Evolutionary conservation across 2,113 vertebrate species (phyloP), one percentile per base, ranked within the genome.

Genomic region (Hemiprocne comata): DNA sequence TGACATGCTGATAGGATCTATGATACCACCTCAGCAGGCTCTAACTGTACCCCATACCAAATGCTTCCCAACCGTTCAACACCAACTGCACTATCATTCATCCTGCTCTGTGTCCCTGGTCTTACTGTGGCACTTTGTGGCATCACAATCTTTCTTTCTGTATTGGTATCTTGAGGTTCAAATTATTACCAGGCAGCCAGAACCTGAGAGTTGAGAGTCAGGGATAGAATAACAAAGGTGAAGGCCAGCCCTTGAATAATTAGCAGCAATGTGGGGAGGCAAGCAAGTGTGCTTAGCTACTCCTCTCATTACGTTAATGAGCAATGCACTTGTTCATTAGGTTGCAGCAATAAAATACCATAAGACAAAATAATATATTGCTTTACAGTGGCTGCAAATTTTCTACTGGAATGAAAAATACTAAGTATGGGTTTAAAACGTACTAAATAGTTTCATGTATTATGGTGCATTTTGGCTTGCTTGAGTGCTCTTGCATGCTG

Each of bases 1-100:
- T 38, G 46, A 13, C 34, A 23, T 78, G 54, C 38, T 1, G 0
- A 5, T 7, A 60, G 17, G 20, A 10, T 61, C 36, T 70, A 21
- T 54, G 51, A 19, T 77, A 7, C 51, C 46, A 24, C 29, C 26
- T 23, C 33, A 26, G 50, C 66, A 79, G 48, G 10, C 42, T 71
- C 28, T 9, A 31, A 42, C 13, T 0, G 0, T n/a, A 10, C 60
- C 44, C 36, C 1, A 0, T 34, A 12, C 16, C 51, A n/a, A 84
- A 71, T 46, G 7, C 38, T 85, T 2, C 26, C 33, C 24, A 38
- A 1, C 6, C 1, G 3, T 78, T 58, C 31, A 55, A 58, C 25
- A 54, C 31, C 25, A 23, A 2, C 7, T 46, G 34, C 16, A 40
- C 33, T 69, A 54, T 25, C 13, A 31, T 53, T 61, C 7, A 1